Base-by-base conservation (phyloP, 2,888 invertebrate genomes). In the Chrysopilus asiliformis region DNA sequence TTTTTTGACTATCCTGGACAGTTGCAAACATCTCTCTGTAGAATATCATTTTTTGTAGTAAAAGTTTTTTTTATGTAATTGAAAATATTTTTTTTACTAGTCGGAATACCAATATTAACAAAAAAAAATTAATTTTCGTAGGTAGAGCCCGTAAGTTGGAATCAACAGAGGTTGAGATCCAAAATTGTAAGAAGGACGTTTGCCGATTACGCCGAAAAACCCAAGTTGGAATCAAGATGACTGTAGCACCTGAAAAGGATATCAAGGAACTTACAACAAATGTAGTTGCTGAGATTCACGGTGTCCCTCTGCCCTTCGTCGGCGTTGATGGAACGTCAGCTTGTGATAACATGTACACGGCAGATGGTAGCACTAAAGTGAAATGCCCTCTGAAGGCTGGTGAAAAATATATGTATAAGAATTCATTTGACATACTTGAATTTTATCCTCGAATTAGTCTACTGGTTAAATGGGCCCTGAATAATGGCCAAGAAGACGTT, bases 271-370 rank as follows among this genome's bases (percentile, higher is more conserved):
- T 84, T 30, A 68, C 35, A 29, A 79, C 77, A 40, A 55, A 61
- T 7, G 83, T 85, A 5, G 58, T 57, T 42, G 86, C 79, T 0
- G 60, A 67, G 1, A 66, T 84, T 13, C 53, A 71, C 3, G 74
- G 74, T 1, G 52, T 82, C 1, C 65, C 70, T 0, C 51, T 86
- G 34, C 85, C 86, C 0, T 85, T 84, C 54, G 52, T 81, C 8
- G 85, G 86, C 7, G 80, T 83, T 10, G 79, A 85, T 53, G 78
- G 77, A 9, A 65, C 62, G 16, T 68, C 71, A 34, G 74, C 82
- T 19, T 85, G 85, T 49, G 64, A 67, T 15, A 70, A 74, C 45
- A 59, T 86, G 32, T 76, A 58, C 50, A 62, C 69, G 44, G 56
- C 54, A 2, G 68, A 70, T 41, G 79, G 75, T 1, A 65, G 64